Conservation (phyloP, 2,797 vertebrate species). For the Synanceia verrucosa region DNA sequence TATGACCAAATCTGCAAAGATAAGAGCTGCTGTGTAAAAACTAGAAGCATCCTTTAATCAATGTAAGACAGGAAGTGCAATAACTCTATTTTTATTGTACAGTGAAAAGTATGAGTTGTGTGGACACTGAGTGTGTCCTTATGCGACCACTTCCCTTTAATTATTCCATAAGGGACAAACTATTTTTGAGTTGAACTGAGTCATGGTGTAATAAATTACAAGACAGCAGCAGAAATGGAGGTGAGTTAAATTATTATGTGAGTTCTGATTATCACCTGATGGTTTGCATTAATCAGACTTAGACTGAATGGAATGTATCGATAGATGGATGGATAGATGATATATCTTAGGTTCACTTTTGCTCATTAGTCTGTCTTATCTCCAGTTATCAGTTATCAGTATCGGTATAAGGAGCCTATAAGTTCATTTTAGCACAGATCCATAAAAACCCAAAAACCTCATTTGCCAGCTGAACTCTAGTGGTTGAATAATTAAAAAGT, state of each 20-base stretch:
- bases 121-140: neutral
- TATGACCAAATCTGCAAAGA: neutral
- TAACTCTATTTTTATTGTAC: neutral
- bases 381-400: too few relatives aligned
- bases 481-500: neutral
- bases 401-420: too few relatives aligned
- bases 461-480: neutral
- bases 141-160: neutral
- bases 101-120: neutral
- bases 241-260: neutral
- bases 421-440: neutral
- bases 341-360: too few relatives aligned
- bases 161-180: neutral
- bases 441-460: neutral
- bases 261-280: constrained; percentile 4
- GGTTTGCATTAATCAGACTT: constrained; percentile 6
- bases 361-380: too few relatives aligned
- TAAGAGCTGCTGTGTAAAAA: neutral
- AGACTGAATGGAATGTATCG: neutral
- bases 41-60: neutral
- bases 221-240: neutral
- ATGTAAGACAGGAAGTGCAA: neutral
- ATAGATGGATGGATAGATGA: too few relatives aligned
- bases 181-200: neutral
- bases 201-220: neutral